Base-by-base conservation (phyloP, 2,113 vertebrate species). In the Lepus europaeus region DNA sequence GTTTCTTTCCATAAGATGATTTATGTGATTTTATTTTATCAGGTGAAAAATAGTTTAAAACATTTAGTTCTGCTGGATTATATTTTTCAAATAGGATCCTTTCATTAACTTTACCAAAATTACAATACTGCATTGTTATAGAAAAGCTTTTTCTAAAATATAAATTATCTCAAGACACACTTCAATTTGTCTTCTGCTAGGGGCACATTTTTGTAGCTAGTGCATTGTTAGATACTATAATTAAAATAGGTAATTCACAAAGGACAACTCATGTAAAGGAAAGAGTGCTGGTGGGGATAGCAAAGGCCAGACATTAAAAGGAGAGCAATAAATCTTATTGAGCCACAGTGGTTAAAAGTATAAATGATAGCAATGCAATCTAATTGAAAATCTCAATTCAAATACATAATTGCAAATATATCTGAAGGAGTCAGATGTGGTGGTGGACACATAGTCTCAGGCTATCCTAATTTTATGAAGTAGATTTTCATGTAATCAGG, bases 21-120 rank as follows among this genome's bases (percentile, higher is more conserved):
- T 22, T 77, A 66, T 22, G 56, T 53, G 8, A 45, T 74, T 59
- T 87, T 91, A 81, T 29, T 45, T 56, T 36, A 20, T 76, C 29
- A 59, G 1, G 29, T 87, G 9, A 73, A 91, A 87, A 81, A 66
- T 33, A 0, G 8, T 69, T 84, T 77, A 51, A 89, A 72, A 78
- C 12, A 78, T 49, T 89, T 77, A n/a, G 6, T 5, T 51, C 36
- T 78, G 22, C 49, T 17, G 6, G 5, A n/a, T 63, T 78, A 86
- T 73, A 36, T 79, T n/a, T 51, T 79, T 17, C 2, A 36, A 39
- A 78, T 79, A 72, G 53, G 12, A 80, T 1, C 10, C 56, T 87
- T 79, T 76, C 29, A 49, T 69, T 31, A 87, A 91, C 23, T 69
- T 68, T 36, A 87, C 20, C 49, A 56, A 91, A 82, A 76, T 76